Percentiles rank a stretch among this genome's conserved stretches.
Conservation (phyloP, 2,113 vertebrate genomes). For the Halichoeres trimaculatus region DNA sequence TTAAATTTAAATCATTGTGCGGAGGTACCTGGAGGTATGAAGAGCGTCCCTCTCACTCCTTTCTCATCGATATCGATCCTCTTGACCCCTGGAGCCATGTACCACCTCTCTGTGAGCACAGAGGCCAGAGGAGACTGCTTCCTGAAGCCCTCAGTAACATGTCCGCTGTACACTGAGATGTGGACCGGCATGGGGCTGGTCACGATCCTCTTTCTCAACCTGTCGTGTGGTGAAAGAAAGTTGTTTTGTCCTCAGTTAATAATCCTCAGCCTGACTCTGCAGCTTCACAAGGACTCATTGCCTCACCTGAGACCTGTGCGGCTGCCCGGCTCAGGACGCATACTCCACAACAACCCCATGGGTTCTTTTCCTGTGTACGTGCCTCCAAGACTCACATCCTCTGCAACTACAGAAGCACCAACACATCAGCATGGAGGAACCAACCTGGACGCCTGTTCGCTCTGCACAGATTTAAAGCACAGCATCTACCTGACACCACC, state of each 20-base stretch:
- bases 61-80: constrained; percentile 64
- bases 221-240: constrained; percentile 19
- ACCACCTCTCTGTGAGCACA: constrained; percentile 79
- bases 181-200: constrained; percentile 69
- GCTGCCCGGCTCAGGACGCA: constrained; percentile 77
- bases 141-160: constrained; percentile 64
- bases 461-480: background rate
- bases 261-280: too few species aligned
- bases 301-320: constrained; percentile 74
- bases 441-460: background rate
- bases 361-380: constrained; percentile 78
- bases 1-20: background rate
- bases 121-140: constrained; percentile 57
- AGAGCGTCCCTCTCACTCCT: constrained; percentile 72
- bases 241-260: too few species aligned
- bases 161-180: constrained; percentile 73
- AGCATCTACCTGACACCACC: constrained; percentile 67
- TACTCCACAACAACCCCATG: constrained; percentile 84
- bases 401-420: constrained; percentile 57
- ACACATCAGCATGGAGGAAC: background rate
- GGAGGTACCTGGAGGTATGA: constrained; percentile 79
- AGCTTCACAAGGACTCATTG: background rate
- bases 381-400: constrained; percentile 76
- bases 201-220: constrained; percentile 79
- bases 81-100: constrained; percentile 78